phyloP scores from a whole-genome alignment of 2,888 invertebrate species.

The Apamea monoglypha region DNA sequence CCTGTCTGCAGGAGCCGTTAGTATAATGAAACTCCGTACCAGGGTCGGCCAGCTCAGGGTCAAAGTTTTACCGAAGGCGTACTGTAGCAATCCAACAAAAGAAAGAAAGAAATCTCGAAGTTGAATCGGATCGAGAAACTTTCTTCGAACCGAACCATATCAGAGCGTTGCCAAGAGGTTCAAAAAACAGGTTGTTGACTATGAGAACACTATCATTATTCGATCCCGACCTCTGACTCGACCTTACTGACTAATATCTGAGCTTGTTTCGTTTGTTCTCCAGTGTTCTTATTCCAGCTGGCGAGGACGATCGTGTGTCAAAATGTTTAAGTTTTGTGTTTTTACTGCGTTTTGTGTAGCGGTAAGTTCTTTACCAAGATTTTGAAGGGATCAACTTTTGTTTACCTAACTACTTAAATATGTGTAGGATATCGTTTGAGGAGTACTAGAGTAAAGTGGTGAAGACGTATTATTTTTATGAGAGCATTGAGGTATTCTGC shows the following conservation, averaged over 20 bases:
- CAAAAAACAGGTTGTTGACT: constrained; percentile 35
- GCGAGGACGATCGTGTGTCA: constrained; percentile 14
- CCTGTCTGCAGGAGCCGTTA: neutral
- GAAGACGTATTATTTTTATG: neutral
- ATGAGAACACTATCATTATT: constrained; percentile 16
- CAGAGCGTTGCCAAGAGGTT: neutral
- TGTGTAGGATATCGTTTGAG: neutral
- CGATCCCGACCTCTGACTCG: constrained; percentile 37
- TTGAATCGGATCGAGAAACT: neutral
- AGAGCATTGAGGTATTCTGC: neutral
- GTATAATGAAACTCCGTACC: neutral
- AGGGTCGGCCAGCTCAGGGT: neutral
- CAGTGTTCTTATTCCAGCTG: constrained; percentile 23
- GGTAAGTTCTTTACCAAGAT: constrained; percentile 29
- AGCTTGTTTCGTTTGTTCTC: constrained; percentile 24
- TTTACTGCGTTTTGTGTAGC: constrained; percentile 30
- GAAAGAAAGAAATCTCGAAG: neutral
- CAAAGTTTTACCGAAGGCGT: no score
- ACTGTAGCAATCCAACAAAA: neutral
- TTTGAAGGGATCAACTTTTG: neutral
- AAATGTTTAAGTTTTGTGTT: constrained; percentile 53
- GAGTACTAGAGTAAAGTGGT: neutral
- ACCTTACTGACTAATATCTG: constrained; percentile 39
- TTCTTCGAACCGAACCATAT: neutral
- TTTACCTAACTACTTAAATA: neutral